Conservation (phyloP, 2,888 invertebrate genomes). For the Scaptomyza cyrtandrae region DNA sequence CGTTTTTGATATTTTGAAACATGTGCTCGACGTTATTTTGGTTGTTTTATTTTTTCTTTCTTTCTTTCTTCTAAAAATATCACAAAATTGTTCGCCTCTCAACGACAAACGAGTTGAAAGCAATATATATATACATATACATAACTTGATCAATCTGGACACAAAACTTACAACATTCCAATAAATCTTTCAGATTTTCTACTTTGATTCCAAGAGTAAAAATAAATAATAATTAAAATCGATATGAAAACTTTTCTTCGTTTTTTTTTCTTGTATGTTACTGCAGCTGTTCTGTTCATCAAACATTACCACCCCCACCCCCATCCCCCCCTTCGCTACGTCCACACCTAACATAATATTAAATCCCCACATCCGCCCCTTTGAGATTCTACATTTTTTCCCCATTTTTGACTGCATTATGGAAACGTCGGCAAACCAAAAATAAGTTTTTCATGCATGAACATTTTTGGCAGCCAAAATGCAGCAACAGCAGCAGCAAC, state of each 20-base stretch:
- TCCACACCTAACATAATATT: not conserved
- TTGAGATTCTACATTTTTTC: not conserved
- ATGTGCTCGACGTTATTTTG: slow-evolving; percentile 60
- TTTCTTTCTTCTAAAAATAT: slow-evolving; percentile 70
- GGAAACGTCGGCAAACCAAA: slow-evolving; percentile 66
- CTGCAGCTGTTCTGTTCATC: slow-evolving; percentile 62
- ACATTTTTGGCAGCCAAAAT: slow-evolving; percentile 52
- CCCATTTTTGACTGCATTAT: slow-evolving; percentile 54
- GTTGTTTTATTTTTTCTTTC: not conserved
- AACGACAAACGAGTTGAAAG: slow-evolving; percentile 48
- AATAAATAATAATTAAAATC: not conserved
- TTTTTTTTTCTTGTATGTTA: slow-evolving; percentile 60
- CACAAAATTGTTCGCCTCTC: slow-evolving; percentile 36
- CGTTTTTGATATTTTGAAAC: slow-evolving; percentile 75
- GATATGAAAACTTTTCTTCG: not conserved
- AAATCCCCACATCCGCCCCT: not conserved
- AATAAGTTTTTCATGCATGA: slow-evolving; percentile 65
- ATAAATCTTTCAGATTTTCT: not conserved
- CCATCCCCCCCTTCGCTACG: too few species aligned
- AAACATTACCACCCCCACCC: slow-evolving; percentile 4
- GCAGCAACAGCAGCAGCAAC: slow-evolving; percentile 23
- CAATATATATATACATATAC: not conserved
- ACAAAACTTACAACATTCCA: not conserved
- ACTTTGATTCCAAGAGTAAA: not conserved
- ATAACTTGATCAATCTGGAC: slow-evolving; percentile 18